Base-by-base conservation (phyloP, 2,888 invertebrate species). In the Isotomurus palustris region DNA sequence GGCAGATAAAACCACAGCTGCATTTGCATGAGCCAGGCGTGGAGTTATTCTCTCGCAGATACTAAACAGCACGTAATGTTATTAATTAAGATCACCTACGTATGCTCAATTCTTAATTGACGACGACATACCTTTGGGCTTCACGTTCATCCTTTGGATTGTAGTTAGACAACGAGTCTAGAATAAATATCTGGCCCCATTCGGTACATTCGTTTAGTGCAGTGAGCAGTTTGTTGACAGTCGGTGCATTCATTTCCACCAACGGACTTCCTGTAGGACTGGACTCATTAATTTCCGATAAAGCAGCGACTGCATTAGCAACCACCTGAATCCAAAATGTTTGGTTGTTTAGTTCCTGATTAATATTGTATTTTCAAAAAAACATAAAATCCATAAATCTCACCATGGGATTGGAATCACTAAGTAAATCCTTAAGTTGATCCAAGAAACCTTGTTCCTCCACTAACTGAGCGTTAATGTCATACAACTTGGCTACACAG, bases 381-480 rank as follows among this genome's bases (percentile, higher is more conserved):
- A 25, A 17, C 22, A 38, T 28, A 50, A 54, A 41, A 51, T 43
- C 32, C n/a, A 43, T 17, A 3, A 10, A 19, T 62, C 67, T 63
- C 73, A 84, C 99, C 99, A 99, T 99, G 1, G 99, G 99, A 78
- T 99, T 99, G 1, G 97, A 97, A 77, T 99, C 99, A 47, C 96
- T 96, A 36, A 99, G 79, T 51, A 99, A 79, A 77, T 99, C 99
- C 75, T 94, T 93, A 25, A 99, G 78, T 73, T 96, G 91, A 75
- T 99, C 97, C 66, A 99, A 79, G 76, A 99, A 99, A 28, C 96
- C 97, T 82, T 99, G 89, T 71, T 88, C 88, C 73, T 85, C 84
- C 19, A 84, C 84, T 52, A 84, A 74, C 65, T 79, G 78, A 35
- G 86, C 82, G 73, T 86, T 87, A 74, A 99, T 99, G 75, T 99